Percentiles rank a stretch among this genome's conserved stretches.
Evolutionary conservation across 2,888 invertebrate genomes (phyloP).

Genomic region (Pharmacophagus antenor): DNA sequence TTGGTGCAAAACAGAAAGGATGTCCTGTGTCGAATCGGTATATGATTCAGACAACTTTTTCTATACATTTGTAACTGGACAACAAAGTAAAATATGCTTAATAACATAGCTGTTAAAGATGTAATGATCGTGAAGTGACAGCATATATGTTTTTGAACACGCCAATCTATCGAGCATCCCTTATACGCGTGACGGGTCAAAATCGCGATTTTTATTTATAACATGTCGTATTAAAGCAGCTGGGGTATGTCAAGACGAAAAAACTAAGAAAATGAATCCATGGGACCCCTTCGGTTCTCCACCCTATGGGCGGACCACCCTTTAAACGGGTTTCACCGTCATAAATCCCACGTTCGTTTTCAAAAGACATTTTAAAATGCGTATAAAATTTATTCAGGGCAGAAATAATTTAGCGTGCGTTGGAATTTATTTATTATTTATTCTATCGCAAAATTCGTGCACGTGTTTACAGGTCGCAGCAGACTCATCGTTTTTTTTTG

Average conservation of each 20-base stretch:
- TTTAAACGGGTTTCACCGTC: conserved; percentile 74
- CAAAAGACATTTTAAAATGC: conserved; percentile 79
- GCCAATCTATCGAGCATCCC: conserved; percentile 64
- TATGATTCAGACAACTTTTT: conserved; percentile 46
- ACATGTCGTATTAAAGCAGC: conserved; percentile 74
- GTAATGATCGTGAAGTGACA: conserved; percentile 30
- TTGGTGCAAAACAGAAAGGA: conserved; percentile 77
- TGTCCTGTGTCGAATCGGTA: conserved; percentile 72
- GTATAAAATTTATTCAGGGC: conserved; percentile 79
- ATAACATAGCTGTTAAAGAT: conserved; percentile 15
- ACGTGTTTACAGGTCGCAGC: conserved; percentile 51
- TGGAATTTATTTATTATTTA: conserved; percentile 65
- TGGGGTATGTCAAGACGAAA: conserved; percentile 77
- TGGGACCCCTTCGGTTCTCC: conserved; percentile 55
- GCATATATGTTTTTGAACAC: conserved; percentile 30
- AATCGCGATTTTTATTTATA: conserved; percentile 80
- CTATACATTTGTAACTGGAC: conserved; percentile 38
- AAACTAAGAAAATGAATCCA: conserved; percentile 70
- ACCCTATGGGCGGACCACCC: conserved; percentile 65
- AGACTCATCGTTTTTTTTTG: no score
- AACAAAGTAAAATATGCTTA: conserved; percentile 41
- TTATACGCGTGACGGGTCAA: conserved; percentile 76
- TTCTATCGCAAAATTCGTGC: conserved; percentile 54
- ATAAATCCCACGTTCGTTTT: conserved; percentile 78
- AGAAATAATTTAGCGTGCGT: conserved; percentile 70